Conservation (phyloP, 2,888 invertebrate species). For the Trileptium ribeirensis region DNA sequence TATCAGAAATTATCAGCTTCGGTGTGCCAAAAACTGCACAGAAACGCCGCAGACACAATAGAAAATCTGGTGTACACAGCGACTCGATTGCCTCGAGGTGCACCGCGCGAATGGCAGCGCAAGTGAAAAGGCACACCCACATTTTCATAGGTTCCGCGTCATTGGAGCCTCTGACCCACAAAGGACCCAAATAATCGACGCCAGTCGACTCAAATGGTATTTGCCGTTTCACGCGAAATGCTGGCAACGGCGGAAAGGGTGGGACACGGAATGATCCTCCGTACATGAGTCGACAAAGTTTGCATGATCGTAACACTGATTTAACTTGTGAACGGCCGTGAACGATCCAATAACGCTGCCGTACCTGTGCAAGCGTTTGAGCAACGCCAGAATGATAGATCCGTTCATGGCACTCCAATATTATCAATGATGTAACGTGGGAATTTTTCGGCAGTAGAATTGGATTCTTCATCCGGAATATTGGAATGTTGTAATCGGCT, state of each 20-base stretch:
- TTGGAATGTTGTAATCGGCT: slow-evolving; percentile 7
- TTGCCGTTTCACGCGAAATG: not conserved
- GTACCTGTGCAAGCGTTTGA: not conserved
- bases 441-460: not conserved
- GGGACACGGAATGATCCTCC: not conserved
- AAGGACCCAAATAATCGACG: too few relatives aligned
- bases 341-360: slow-evolving; percentile 8
- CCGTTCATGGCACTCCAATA: not conserved
- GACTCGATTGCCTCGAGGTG: slow-evolving; percentile 26
- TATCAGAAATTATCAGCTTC: slow-evolving; percentile 49
- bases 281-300: not conserved
- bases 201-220: not conserved
- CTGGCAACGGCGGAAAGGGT: not conserved
- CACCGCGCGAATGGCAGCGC: too few relatives aligned
- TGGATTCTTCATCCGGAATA: not conserved
- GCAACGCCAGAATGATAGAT: not conserved
- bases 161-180: not conserved
- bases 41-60: slow-evolving; percentile 47
- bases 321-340: not conserved
- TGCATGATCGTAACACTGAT: not conserved
- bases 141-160: slow-evolving; percentile 34
- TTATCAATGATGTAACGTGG: not conserved
- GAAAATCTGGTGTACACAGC: slow-evolving; percentile 44
- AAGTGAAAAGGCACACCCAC: too few relatives aligned
- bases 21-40: slow-evolving; percentile 47